Percentiles rank a stretch among this genome's conserved stretches.
Evolutionary conservation across 2,888 invertebrate genomes (phyloP).

Genomic region (Stegophylla sp.): DNA sequence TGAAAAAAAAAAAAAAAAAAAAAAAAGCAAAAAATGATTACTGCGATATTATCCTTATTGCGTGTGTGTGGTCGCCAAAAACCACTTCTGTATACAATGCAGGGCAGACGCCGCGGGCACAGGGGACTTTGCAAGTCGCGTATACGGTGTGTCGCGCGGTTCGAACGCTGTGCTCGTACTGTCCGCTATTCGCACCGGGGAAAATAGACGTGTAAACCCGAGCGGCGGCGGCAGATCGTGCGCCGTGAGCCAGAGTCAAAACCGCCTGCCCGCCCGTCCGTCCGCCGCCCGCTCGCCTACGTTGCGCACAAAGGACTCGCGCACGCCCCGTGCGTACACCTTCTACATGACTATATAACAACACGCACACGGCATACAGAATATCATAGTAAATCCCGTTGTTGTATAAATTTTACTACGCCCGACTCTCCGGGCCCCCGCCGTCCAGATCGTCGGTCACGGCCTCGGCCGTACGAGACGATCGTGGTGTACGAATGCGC

Average conservation of each 20-base stretch:
- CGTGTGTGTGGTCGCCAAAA: no score
- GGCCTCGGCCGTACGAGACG: constrained; percentile 19
- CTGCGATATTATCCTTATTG: not conserved
- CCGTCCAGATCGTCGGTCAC: constrained; percentile 11
- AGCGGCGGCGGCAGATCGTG: constrained; percentile 48
- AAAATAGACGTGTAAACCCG: constrained; percentile 37
- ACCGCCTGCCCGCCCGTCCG: constrained; percentile 1
- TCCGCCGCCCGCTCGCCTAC: constrained; percentile 6
- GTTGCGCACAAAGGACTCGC: constrained; percentile 53
- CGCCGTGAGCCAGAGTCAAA: constrained; percentile 42
- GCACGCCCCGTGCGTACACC: constrained; percentile 44
- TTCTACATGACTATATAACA: constrained; percentile 28
- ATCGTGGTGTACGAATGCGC: not conserved
- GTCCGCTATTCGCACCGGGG: constrained; percentile 25
- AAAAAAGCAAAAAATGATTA: no score
- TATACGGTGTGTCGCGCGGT: not conserved
- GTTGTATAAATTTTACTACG: constrained; percentile 54
- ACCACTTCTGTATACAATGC: no score
- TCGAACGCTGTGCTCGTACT: constrained; percentile 50
- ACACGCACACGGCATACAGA: constrained; percentile 25
- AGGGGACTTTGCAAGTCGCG: no score
- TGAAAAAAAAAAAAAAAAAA: no score
- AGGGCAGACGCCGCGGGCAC: not conserved
- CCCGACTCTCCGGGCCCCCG: constrained; percentile 26
- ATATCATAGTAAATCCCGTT: constrained; percentile 56